Evolutionary conservation across 2,888 invertebrate species (phyloP).

Genomic region (Callosobruchus maculatus): DNA sequence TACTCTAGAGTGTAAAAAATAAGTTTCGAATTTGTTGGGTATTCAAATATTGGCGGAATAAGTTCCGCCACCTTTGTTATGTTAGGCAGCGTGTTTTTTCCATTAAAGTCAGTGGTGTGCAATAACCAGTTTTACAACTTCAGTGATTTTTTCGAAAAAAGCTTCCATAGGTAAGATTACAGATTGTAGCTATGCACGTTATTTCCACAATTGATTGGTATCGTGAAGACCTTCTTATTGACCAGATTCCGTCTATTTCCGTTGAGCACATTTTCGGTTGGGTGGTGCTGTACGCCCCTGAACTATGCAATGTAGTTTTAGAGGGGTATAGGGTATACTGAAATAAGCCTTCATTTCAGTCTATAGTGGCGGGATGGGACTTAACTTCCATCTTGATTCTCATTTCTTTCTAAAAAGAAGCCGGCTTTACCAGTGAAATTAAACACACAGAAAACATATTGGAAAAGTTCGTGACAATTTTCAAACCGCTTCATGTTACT

Average conservation of each 20-base stretch:
- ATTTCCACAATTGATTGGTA: background rate
- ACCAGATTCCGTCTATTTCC: background rate
- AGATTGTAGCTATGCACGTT: background rate
- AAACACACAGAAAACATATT: constrained; percentile 37
- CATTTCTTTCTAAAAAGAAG: constrained; percentile 62
- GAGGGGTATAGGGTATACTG: constrained; percentile 52
- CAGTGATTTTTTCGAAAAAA: constrained; percentile 3
- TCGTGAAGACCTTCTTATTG: background rate
- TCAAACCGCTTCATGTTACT: constrained; percentile 37
- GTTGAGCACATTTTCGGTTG: background rate
- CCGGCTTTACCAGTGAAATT: constrained; percentile 61
- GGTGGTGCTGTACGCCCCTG: constrained; percentile 46
- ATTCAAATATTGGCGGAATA: background rate
- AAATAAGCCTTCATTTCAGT: constrained; percentile 50
- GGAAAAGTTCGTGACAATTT: background rate
- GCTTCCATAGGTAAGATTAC: constrained; percentile 14
- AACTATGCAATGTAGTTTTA: constrained; percentile 56
- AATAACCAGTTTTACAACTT: constrained; percentile 7
- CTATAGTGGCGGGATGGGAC: constrained; percentile 63
- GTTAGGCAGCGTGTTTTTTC: constrained; percentile 13
- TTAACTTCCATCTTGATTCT: constrained; percentile 74
- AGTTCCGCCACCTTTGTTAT: background rate
- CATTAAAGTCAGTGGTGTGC: constrained; percentile 23
- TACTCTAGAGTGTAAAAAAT: background rate
- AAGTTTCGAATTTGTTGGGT: background rate